Conservation (phyloP, 2,888 invertebrate species). For the Pseudococcus longispinus region DNA sequence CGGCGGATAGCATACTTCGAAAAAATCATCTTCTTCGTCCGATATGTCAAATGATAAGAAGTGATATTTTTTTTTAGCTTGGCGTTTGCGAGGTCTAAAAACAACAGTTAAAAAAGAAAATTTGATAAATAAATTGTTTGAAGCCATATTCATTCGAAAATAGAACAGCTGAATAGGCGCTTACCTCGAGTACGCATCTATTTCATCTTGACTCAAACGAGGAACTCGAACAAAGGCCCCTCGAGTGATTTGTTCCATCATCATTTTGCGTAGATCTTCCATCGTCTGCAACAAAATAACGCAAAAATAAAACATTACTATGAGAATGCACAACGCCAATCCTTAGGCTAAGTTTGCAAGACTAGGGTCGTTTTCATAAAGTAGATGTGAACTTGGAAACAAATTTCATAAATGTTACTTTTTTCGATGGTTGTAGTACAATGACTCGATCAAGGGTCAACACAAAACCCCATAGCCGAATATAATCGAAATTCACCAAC, state of each 20-base stretch:
- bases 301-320: too few species aligned
- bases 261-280: not conserved
- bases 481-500: too few species aligned
- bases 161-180: not conserved
- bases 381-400: too few species aligned
- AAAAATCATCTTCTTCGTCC: slow-evolving; percentile 15
- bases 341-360: too few species aligned
- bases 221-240: not conserved
- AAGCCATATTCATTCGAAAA: not conserved
- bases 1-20: not conserved
- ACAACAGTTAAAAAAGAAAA: not conserved
- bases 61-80: slow-evolving; percentile 7
- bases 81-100: slow-evolving; percentile 39
- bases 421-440: too few species aligned
- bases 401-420: too few species aligned
- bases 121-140: not conserved
- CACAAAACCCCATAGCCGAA: too few species aligned
- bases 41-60: not conserved
- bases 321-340: too few species aligned
- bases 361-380: too few species aligned
- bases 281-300: not conserved
- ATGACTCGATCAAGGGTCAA: too few species aligned
- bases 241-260: not conserved
- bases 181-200: not conserved
- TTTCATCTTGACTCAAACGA: not conserved